Conservation (phyloP, 2,797 vertebrate species). For the Ciconia nigra region DNA sequence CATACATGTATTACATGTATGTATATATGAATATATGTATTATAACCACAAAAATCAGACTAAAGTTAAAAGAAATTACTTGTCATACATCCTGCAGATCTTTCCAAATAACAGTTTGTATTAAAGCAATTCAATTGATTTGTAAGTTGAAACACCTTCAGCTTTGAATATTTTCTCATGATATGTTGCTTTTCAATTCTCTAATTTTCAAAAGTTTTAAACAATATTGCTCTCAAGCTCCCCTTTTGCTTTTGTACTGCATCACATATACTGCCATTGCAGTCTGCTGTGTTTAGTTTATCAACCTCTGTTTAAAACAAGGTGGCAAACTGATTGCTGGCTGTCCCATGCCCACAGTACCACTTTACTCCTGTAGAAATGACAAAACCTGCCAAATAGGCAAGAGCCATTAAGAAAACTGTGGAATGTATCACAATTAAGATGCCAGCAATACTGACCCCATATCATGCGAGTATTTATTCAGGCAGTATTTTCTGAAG, state of each 20-base stretch:
- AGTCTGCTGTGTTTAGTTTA: background rate
- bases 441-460: background rate
- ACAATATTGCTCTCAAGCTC: background rate
- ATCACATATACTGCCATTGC: background rate
- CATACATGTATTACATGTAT: background rate
- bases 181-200: background rate
- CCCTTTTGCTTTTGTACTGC: background rate
- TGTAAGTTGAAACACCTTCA: background rate
- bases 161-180: background rate
- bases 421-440: background rate
- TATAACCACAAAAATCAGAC: background rate
- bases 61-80: background rate
- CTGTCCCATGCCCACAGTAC: background rate
- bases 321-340: background rate
- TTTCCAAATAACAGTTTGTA: background rate
- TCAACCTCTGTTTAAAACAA: background rate
- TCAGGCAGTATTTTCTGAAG: background rate
- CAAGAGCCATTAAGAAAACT: background rate
- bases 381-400: background rate
- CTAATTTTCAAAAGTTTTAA: background rate
- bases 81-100: background rate
- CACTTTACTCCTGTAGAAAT: background rate
- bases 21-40: background rate
- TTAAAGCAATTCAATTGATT: background rate
- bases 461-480: background rate